Evolutionary conservation across 2,888 invertebrate genomes (phyloP), one percentile per base, ranked within the genome.

Genomic region (Netelia virgata): DNA sequence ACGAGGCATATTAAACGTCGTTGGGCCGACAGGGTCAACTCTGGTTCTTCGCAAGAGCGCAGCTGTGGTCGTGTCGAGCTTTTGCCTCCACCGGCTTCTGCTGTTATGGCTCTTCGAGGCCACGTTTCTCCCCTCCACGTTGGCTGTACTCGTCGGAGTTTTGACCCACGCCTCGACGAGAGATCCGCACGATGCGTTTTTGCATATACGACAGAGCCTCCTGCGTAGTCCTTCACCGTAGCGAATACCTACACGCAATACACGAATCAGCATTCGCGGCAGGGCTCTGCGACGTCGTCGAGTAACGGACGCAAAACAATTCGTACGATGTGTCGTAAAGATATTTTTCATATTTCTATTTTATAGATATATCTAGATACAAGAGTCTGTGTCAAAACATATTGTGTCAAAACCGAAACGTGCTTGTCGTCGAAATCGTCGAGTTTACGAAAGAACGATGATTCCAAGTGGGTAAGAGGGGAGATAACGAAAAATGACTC

Each of bases 1-100:
- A 36, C 72, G 66, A 72, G 57, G 61, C 76, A 76, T 41, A 66
- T 72, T 66, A 82, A 82, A 82, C 66, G 28, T 66, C 63, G 41
- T 75, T 23, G 23, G 70, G 18, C 43, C 64, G 43, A 61, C 47
- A 70, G 76, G 72, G 76, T 76, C 76, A 82, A 72, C 69, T 69
- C 55, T 63, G 81, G 53, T 69, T 75, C 61, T 53, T 61, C 43
- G 50, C 53, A 43, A 73, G 53, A 50, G 47, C 47, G 63, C 6
- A 9, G 64, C 73, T 20, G 28, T 59, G 20, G 55, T 55, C 36
- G 53, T 53, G 14, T 16, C 53, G 53, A n/a, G 14, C 53, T 53
- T 53, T 53, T 53, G 53, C 53, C 53, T 53, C 16, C 11, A 53
- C 6, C 28, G n/a, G 53, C 53, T 53, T 5, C 53, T 53, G 53